Evolutionary conservation across 2,113 vertebrate genomes (phyloP), one percentile per base, ranked within the genome.

Genomic region (Pterophyllum scalare): DNA sequence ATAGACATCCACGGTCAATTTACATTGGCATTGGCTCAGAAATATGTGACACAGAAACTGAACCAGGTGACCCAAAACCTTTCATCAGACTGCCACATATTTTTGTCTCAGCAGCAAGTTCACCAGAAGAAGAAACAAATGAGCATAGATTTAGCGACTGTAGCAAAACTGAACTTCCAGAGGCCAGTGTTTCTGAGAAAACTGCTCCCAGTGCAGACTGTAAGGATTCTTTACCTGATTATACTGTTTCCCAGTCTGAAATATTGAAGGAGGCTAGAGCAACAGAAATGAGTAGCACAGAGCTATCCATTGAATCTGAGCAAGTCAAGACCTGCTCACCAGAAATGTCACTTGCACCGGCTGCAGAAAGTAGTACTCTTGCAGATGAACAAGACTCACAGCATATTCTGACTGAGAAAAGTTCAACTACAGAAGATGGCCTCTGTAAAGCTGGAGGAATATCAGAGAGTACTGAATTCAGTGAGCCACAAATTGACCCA

Each of bases 91-190:
- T 94, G 28, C 94, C 95, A 26, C 93, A 95, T 60, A 92, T 96
- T 83, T 94, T 95, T 87, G 81, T 95, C 59, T 95, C 95, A 20
- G 92, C 93, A 62, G 91, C 95, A 75, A 94, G 93, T 81, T 93
- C 93, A 82, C 94, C 93, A 59, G 94, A 95, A 81, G 94, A 95
- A 8, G 91, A 94, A 15, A 77, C 13, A 76, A 78, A 6, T 80
- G 87, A 94, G n/a, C 20, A 64, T 3, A 22, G 59, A 2, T 9
- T 77, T 1, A 57, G 2, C 74, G 46, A 91, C 72, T 26, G 20
- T 49, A 75, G 15, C 28, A 83, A 59, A 1, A 7, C 86, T 80
- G 65, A 89, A 40, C n/a, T 79, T 1, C 14, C 49, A 77, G 77
- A 85, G 62, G 59, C 43, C 7, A 35, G 3, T 76, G 15, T 57